Percentiles rank a stretch among this genome's conserved stretches.
Conservation (phyloP, 2,113 vertebrate genomes). For the Struthio camelus region DNA sequence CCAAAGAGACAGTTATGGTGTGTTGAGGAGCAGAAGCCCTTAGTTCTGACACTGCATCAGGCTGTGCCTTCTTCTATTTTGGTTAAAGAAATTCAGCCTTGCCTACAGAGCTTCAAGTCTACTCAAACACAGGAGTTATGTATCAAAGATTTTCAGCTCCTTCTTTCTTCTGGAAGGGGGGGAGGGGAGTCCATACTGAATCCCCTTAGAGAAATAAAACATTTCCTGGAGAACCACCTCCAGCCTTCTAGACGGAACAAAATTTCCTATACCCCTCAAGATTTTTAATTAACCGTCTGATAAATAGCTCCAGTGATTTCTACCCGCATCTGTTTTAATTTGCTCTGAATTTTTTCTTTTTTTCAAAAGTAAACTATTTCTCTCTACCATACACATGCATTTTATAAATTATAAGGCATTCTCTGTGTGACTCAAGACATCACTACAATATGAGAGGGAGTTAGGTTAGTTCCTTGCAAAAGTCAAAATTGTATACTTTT, state of each 20-base stretch:
- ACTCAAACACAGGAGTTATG: background rate
- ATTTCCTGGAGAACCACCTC: background rate
- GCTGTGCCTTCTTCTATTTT: background rate
- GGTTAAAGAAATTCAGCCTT: background rate
- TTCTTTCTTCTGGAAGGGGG: background rate
- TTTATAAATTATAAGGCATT: background rate
- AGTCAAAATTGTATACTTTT: background rate
- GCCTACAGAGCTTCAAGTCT: background rate
- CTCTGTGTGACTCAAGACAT: background rate
- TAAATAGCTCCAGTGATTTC: background rate
- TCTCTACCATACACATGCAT: background rate
- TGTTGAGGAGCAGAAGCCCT: background rate
- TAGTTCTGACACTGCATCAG: background rate
- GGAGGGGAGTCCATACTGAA: fast-evolving
- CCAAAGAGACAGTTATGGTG: background rate
- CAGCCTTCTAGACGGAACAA: background rate
- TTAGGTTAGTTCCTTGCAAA: background rate
- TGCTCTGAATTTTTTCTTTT: background rate
- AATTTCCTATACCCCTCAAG: background rate
- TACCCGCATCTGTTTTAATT: background rate
- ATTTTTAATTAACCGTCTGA: background rate
- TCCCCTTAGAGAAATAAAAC: background rate
- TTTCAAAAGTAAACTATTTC: background rate
- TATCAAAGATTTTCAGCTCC: background rate
- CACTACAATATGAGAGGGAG: background rate